Base-by-base conservation (phyloP, 2,888 invertebrate genomes). In the Acholoe squamosa region DNA sequence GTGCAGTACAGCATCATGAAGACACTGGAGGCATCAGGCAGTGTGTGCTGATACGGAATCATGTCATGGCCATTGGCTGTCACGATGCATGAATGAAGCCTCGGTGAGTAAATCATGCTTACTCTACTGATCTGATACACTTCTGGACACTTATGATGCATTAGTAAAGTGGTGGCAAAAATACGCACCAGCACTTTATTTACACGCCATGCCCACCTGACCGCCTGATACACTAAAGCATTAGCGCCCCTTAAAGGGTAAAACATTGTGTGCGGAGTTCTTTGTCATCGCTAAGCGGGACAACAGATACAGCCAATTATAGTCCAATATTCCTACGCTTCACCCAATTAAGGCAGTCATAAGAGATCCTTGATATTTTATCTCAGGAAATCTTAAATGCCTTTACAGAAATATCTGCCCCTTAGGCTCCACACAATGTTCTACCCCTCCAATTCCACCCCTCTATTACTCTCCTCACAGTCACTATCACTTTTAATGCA, bases 351-450 rank as follows among this genome's bases (percentile, higher is more conserved):
- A 71, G 71, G 71, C 71, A 0, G 12, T 28, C 31, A 28, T 25
- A 25, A 71, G 61, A 71, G 71, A 5, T 71, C 71, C 71, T 71
- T 71, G 71, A 71, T 71, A 71, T 71, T 71, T 71, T 28, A 71
- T 71, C 71, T 71, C 12, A 61, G 43, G 61, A 61, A n/a, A 61
- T n/a, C 22, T 61, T 61, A n/a, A 61, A 61, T 61, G 61, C 43
- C 43, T 43, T 43, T 43, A 43, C 43, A 43, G 43, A 43, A 43
- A 43, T 43, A 7, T 43, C 43, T 7, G 10, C 61, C 61, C 61
- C 61, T 61, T 25, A 61, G n/a, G n/a, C 25, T 25, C 61, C 61
- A 5, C 16, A 22, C 61, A 22, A 22, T 61, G 10, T 19, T 19
- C 61, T 61, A 5, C 61, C 61, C 61, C 25, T 25, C 14, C 61